phyloP scores from a whole-genome alignment of 2,113 vertebrate species.

The Urocynchramus pylzowi region DNA sequence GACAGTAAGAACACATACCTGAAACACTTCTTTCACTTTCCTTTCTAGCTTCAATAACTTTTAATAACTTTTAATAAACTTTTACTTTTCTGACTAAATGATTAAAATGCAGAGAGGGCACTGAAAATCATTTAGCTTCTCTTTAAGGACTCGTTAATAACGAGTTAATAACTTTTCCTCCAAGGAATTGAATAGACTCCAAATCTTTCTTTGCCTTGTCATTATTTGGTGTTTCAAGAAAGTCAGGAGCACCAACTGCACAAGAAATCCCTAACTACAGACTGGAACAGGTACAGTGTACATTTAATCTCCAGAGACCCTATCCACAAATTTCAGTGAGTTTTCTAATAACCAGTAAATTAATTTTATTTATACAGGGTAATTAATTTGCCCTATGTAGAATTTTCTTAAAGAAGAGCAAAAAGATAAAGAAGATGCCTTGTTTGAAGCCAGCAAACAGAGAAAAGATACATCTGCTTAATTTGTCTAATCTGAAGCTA shows the following conservation, averaged over 20 bases:
- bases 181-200: not conserved
- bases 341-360: not conserved
- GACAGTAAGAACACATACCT: not conserved
- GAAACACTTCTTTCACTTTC: not conserved
- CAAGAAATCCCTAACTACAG: not conserved
- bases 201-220: not conserved
- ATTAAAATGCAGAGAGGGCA: no score
- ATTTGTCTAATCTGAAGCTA: not conserved
- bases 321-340: not conserved
- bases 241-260: not conserved
- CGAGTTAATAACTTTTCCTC: not conserved
- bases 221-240: not conserved
- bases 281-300: not conserved
- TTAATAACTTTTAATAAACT: no score
- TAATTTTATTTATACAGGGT: not conserved
- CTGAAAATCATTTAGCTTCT: no score
- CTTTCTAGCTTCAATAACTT: not conserved
- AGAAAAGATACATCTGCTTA: not conserved
- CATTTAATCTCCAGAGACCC: not conserved
- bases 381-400: not conserved
- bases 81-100: no score
- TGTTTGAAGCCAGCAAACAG: not conserved
- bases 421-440: not conserved
- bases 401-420: not conserved
- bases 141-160: no score